phyloP scores from a whole-genome alignment of 2,888 invertebrate genomes.

The Netelia inedita region DNA sequence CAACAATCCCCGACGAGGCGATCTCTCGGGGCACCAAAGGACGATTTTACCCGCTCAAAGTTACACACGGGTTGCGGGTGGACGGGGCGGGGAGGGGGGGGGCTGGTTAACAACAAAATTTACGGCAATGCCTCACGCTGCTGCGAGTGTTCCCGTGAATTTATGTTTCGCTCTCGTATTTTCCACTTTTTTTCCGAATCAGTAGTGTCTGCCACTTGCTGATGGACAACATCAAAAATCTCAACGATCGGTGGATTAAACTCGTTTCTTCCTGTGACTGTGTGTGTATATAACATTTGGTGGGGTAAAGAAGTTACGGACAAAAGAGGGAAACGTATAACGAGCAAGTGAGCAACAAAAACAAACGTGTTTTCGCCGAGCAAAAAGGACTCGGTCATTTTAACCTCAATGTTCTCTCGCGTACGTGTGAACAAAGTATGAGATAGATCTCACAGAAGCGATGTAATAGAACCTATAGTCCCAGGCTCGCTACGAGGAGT shows the following conservation, averaged over 20 bases:
- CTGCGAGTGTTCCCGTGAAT: constrained; percentile 32
- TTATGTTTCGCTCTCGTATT: constrained; percentile 24
- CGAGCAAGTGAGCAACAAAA: neutral
- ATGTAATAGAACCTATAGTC: no score
- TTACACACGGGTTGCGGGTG: neutral
- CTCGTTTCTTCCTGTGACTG: neutral
- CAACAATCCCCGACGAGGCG: constrained; percentile 26
- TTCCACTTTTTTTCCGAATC: constrained; percentile 5
- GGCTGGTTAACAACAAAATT: constrained; percentile 61
- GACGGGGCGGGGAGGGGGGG: neutral
- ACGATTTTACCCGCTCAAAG: constrained; percentile 60
- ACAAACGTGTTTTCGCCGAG: neutral
- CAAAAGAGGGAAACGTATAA: neutral
- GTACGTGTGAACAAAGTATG: neutral
- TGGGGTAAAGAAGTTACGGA: neutral
- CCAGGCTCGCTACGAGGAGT: no score
- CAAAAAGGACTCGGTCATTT: neutral
- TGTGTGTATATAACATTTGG: neutral
- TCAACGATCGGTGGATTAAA: neutral
- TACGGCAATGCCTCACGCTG: constrained; percentile 57
- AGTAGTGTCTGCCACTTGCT: neutral
- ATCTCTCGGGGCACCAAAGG: constrained; percentile 18
- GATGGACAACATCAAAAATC: neutral
- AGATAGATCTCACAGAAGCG: no score
- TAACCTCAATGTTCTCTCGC: neutral